Evolutionary conservation across 2,797 vertebrate genomes (phyloP), one percentile per base, ranked within the genome.

Genomic region (Galaxias olidus): DNA sequence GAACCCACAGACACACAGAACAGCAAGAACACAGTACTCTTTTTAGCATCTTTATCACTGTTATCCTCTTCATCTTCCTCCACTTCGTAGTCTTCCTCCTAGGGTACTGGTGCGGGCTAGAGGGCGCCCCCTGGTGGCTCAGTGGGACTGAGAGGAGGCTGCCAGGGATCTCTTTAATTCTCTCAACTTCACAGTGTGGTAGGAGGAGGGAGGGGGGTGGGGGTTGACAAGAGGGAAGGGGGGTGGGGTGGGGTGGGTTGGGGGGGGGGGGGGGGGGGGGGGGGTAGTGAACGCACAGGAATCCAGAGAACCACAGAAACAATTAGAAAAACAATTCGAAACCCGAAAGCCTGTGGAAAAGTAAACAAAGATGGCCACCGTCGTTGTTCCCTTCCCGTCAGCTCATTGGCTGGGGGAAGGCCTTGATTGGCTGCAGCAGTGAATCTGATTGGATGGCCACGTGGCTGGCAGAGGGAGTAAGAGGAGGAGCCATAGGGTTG

Each of bases 171-270:
- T 30, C 30, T 30, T 30, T 30, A 88, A 86, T 81, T 86, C 79
- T 88, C 78, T 88, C 76, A 86, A 84, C 86, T 91, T 93, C 90
- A 91, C 92, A 93, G 92, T 93, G 91, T 89, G 90, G 81, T 84
- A 87, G 85, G 86, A 86, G 74, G 83, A 82, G 75, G 63, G 74
- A 42, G 68, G 67, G 64, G 51, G 57, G 63, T 58, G 51, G 66
- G 79, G 57, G 46, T 50, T 13, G 10, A 4, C 67, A 75, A 73
- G 72, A 58, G 62, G 47, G 58, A 55, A 76, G 76, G 78, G n/a
- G n/a, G n/a, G n/a, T n/a, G n/a, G n/a, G n/a, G 92, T 93, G 91
- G 88, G 90, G 81, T 84, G 87, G 85, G 86, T 86, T 74, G 83
- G 81, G 75, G 63, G 66, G 73, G 65, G 61, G 70, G 83, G 48